A percentile compares a stretch with the other conserved stretches of the same genome.
Conservation (phyloP, 2,888 invertebrate species). For the Criorhina ranunculi region DNA sequence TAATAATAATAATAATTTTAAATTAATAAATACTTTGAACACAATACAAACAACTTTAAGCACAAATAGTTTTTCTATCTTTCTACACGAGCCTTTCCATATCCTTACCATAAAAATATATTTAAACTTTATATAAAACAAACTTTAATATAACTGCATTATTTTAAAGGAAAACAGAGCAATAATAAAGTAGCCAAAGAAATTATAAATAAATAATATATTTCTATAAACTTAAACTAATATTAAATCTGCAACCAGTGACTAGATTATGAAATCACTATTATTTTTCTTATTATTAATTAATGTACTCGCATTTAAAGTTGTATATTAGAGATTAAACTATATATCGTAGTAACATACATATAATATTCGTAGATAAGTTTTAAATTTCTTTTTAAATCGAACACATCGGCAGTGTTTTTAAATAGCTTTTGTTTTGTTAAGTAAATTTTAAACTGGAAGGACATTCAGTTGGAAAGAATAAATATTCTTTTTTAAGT, state of each 20-base stretch:
- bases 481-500: constrained; percentile 17
- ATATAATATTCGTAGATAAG: neutral
- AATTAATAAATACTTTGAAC: constrained; percentile 38
- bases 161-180: neutral
- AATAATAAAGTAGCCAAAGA: neutral
- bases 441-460: constrained; percentile 54
- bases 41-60: constrained; percentile 43
- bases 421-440: constrained; percentile 9
- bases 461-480: constrained; percentile 58
- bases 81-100: constrained; percentile 63
- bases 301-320: neutral
- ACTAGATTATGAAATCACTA: constrained; percentile 68
- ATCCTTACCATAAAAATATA: constrained; percentile 22
- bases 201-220: neutral
- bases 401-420: constrained; percentile 61
- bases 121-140: constrained; percentile 3
- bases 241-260: constrained; percentile 41
- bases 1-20: neutral
- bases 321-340: too few species aligned
- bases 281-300: constrained; percentile 9
- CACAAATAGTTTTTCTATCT: constrained; percentile 22
- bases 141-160: too few species aligned
- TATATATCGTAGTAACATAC: too few species aligned
- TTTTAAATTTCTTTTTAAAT: constrained; percentile 15
- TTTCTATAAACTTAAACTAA: constrained; percentile 15